phyloP scores from a whole-genome alignment of 1,140 invertebrate species.

The Matsumurasca onukii region DNA sequence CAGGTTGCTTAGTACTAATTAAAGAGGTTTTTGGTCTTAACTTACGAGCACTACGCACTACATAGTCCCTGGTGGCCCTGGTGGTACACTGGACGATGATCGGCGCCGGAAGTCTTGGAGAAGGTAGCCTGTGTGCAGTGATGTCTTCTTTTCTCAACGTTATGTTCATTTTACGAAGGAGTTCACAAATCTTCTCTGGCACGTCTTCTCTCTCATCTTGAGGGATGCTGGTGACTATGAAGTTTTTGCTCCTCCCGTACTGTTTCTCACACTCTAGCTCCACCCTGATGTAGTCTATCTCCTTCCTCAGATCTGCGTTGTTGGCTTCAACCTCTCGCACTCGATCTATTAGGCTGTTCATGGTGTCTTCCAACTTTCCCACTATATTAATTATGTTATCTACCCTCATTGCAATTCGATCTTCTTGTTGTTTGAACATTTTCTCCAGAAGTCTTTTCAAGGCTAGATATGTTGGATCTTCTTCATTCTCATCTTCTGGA shows the following conservation, averaged over 20 bases:
- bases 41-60: slow-evolving; percentile 7
- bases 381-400: background rate
- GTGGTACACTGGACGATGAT: slow-evolving; percentile 2
- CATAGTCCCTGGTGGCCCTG: background rate
- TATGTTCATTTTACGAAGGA: slow-evolving; percentile 7
- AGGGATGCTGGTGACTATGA: slow-evolving; percentile 11
- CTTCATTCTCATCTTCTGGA: background rate
- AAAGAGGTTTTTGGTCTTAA: background rate
- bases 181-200: background rate
- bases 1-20: slow-evolving; percentile 8
- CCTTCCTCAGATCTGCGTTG: background rate
- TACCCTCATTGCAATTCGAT: background rate
- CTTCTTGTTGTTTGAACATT: background rate
- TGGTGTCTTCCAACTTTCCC: background rate
- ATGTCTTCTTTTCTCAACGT: background rate
- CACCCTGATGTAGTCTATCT: background rate
- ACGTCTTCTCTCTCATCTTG: background rate
- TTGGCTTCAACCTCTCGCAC: background rate
- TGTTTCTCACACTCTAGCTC: slow-evolving; percentile 10
- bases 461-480: background rate
- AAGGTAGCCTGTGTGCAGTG: too few species aligned
- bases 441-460: background rate
- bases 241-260: slow-evolving; percentile 10
- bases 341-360: background rate
- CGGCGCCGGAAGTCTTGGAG: too few species aligned